Conservation (phyloP, 2,113 vertebrate species). For the Oceanites oceanicus region DNA sequence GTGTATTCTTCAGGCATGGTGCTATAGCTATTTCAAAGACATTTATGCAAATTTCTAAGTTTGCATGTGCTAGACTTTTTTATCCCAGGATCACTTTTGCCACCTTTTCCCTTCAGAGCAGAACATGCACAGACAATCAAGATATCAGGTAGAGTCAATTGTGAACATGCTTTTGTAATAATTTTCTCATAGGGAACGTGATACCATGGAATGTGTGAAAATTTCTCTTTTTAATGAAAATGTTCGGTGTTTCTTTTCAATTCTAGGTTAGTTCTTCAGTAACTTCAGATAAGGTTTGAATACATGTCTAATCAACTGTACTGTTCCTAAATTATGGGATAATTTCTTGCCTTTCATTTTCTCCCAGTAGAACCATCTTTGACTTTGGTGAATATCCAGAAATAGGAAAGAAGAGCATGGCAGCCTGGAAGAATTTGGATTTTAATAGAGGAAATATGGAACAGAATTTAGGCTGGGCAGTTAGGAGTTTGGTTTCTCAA, state of each 20-base stretch:
- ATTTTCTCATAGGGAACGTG: not conserved
- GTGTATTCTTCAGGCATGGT: not conserved
- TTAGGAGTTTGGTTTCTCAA: not conserved
- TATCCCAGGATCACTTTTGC: not conserved
- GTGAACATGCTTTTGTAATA: not conserved
- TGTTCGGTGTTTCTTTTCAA: not conserved
- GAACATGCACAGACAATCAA: not conserved
- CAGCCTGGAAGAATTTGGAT: not conserved
- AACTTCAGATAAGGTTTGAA: not conserved
- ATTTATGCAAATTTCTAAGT: not conserved
- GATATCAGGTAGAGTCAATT: not conserved
- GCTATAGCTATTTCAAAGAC: not conserved
- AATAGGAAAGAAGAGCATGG: not conserved
- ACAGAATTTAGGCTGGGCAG: not conserved
- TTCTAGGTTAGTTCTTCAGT: not conserved
- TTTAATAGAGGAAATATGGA: not conserved
- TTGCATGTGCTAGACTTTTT: not conserved
- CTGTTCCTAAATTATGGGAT: not conserved
- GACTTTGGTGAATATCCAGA: not conserved
- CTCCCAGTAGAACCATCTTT: not conserved
- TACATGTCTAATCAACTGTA: not conserved
- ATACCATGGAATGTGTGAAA: not conserved
- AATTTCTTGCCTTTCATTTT: not conserved
- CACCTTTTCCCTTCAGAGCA: not conserved
- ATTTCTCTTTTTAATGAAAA: not conserved